Conservation (phyloP, 2,888 invertebrate species). For the Sylvicola cinctus region DNA sequence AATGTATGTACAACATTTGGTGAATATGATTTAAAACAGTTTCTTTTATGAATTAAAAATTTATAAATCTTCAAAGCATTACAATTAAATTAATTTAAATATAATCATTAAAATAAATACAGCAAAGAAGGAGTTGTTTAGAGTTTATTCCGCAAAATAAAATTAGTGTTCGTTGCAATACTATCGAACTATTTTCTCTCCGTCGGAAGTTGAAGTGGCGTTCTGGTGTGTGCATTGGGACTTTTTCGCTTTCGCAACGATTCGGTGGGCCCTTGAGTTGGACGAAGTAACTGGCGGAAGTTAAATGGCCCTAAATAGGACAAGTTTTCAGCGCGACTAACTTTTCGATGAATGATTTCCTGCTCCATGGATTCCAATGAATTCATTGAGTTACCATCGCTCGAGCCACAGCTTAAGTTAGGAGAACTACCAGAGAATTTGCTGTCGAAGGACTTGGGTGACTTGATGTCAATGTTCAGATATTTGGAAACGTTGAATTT, state of each 20-base stretch:
- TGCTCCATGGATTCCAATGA: slow-evolving; percentile 10
- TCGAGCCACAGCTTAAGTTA: slow-evolving; percentile 2
- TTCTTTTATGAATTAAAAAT: no score
- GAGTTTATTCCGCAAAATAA: no score
- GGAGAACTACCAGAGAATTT: slow-evolving; percentile 3
- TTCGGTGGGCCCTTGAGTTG: slow-evolving; percentile 45
- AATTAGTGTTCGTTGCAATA: no score
- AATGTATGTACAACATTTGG: no score
- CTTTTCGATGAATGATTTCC: slow-evolving; percentile 7
- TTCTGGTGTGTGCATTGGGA: slow-evolving; percentile 25
- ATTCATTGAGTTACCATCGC: slow-evolving; percentile 5
- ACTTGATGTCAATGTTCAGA: neutral
- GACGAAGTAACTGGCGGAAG: slow-evolving; percentile 40
- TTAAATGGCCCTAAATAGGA: slow-evolving; percentile 44
- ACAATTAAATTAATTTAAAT: no score
- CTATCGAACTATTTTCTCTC: no score
- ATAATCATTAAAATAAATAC: no score
- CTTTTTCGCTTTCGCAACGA: slow-evolving; percentile 43
- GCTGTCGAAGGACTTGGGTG: neutral
- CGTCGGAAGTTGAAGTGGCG: slow-evolving; percentile 9
- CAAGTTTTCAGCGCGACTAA: slow-evolving; percentile 1
- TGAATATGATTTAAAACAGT: no score
- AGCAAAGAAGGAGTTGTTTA: no score
- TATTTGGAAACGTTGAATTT: neutral
- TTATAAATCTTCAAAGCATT: no score